Evolutionary conservation across 2,113 vertebrate genomes (phyloP), one percentile per base, ranked within the genome.

Genomic region (Nansenia antarctica): DNA sequence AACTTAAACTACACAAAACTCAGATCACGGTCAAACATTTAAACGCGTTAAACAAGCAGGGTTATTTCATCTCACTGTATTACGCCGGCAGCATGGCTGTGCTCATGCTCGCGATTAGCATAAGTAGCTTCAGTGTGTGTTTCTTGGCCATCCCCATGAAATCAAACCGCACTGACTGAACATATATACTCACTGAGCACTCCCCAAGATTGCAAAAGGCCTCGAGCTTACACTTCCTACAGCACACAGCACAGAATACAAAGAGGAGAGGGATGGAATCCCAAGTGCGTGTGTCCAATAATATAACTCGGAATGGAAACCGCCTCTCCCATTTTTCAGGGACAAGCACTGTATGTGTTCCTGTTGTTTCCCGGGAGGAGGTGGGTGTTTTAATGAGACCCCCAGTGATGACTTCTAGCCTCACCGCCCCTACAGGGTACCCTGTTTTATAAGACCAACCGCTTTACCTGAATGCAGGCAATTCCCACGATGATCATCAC

Each of bases 321-420:
- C 69, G 54, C 35, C 29, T 73, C 34, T 53, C 62, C 37, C n/a
- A 47, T 47, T 47, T 47, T n/a, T n/a, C n/a, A n/a, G 6, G n/a
- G 18, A 47, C n/a, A n/a, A 6, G 45, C 45, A 8, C 35, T 37
- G 35, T 60, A 55, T 42, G 42, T 62, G 42, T 60, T 35, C 35
- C 34, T 78, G 80, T 85, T 86, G 76, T 84, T 79, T 83, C 77
- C 81, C 24, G 30, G 82, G 82, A 70, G 57, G 58, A 49, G 39
- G 37, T 64, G 18, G 26, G 37, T 45, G 11, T 55, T 88, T 85
- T 89, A 90, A 89, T 87, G 79, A 90, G 75, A 15, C 79, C 81
- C 78, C 82, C 24, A 61, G 86, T 78, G 85, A 84, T 81, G 73
- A 78, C 68, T 82, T 72, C 64, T 65, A 77, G 57, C 70, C 71